phyloP scores from a whole-genome alignment of 2,797 vertebrate species.

The Remorina albescens region DNA sequence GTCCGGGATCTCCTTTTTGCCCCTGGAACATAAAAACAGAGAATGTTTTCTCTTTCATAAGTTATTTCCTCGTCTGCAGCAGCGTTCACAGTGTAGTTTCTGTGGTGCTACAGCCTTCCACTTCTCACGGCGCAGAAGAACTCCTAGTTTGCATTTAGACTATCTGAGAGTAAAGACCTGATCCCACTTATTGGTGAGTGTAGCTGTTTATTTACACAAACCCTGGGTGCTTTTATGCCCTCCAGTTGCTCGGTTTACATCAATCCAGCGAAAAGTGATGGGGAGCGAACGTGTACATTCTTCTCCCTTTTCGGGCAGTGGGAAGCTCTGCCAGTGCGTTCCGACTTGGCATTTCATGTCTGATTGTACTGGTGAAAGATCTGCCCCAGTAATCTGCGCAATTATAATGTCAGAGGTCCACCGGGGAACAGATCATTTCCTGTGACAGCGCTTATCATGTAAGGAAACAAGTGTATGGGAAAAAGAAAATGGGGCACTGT shows the following conservation, averaged over 20 bases:
- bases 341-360: conserved; percentile 50
- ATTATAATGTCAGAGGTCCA: conserved; percentile 4
- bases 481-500: neutral
- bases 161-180: conserved; percentile 51
- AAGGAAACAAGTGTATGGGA: conserved; percentile 8
- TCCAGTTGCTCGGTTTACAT: conserved; percentile 76
- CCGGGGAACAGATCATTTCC: conserved; percentile 17
- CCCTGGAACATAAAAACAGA: conserved; percentile 77
- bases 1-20: conserved; percentile 91
- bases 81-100: conserved; percentile 18
- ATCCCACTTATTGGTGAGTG: conserved; percentile 32
- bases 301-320: conserved; percentile 85
- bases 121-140: conserved; percentile 5
- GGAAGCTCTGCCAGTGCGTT: conserved; percentile 52
- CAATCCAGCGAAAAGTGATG: conserved; percentile 59
- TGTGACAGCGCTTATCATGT: conserved; percentile 22
- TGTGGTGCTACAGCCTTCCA: conserved; percentile 1
- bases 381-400: conserved; percentile 8
- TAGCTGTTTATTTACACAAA: conserved; percentile 76
- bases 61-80: neutral
- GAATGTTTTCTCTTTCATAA: neutral
- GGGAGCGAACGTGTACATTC: conserved; percentile 76
- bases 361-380: conserved; percentile 21
- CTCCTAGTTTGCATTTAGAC: conserved; percentile 35
- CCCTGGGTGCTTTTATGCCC: conserved; percentile 72